Percentiles rank a stretch among this genome's conserved stretches.
These are phyloP conservation scores for Aix galericulata DNA, from an alignment of 2,113 vertebrate genomes.

Conservation along the genomic window DNA sequence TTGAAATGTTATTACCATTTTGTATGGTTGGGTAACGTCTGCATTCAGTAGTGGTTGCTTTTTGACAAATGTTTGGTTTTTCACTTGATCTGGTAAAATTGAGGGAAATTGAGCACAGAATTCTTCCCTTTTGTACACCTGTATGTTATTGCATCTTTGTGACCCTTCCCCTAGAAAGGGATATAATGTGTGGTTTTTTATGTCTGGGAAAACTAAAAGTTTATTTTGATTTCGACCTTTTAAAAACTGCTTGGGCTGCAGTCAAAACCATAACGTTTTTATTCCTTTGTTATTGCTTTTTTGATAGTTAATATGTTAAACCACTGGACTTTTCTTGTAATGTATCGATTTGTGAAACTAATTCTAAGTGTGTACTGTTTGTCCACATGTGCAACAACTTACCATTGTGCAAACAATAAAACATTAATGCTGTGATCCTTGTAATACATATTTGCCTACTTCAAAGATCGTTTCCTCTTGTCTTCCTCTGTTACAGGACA, in stretches of 20 bases:
- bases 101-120: constrained; percentile 64
- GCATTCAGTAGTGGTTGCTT: constrained; percentile 22
- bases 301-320: constrained; percentile 70
- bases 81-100: constrained; percentile 57
- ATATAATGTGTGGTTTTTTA: constrained; percentile 15
- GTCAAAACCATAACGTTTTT: constrained; percentile 65
- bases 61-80: constrained; percentile 48
- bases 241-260: constrained; percentile 61
- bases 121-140: constrained; percentile 65
- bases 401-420: constrained; percentile 76
- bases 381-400: constrained; percentile 71
- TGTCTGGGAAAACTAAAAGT: constrained; percentile 53
- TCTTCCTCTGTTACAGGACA: neutral
- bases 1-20: constrained; percentile 65
- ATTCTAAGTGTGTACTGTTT: constrained; percentile 70
- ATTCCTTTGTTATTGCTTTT: constrained; percentile 69
- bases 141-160: constrained; percentile 57
- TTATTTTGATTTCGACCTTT: constrained; percentile 39
- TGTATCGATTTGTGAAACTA: constrained; percentile 72
- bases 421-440: constrained; percentile 68
- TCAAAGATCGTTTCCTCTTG: neutral
- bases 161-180: constrained; percentile 15
- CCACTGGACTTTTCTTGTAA: constrained; percentile 74
- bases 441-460: constrained; percentile 33
- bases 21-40: constrained; percentile 59